These are phyloP conservation scores for Sebastes itinus DNA, from an alignment of 2,797 vertebrate species.

Conservation along the genomic window DNA sequence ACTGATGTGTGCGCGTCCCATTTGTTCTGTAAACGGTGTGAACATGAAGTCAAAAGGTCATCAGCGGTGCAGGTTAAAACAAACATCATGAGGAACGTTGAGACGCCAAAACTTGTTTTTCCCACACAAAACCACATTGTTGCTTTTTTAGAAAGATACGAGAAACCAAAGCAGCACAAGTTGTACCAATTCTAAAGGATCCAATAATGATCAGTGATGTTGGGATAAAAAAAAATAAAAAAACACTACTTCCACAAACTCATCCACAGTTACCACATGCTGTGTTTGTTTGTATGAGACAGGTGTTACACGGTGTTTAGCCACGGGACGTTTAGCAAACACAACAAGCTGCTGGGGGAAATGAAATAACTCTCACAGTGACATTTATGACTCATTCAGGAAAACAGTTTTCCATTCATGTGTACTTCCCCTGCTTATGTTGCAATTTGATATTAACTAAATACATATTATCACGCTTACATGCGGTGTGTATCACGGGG, in stretches of 20 bases:
- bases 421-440: constrained; percentile 29
- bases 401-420: constrained; percentile 1
- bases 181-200: not conserved
- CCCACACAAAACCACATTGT: not conserved
- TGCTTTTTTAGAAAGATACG: not conserved
- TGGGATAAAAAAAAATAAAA: not conserved
- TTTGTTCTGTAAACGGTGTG: not conserved
- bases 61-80: not conserved
- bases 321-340: not conserved
- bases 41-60: not conserved
- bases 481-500: not conserved
- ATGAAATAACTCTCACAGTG: not conserved
- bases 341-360: not conserved
- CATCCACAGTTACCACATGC: not conserved
- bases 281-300: not conserved
- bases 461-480: not conserved
- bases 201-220: not conserved
- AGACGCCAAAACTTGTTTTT: not conserved
- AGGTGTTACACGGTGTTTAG: not conserved
- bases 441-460: not conserved
- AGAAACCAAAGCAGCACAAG: not conserved
- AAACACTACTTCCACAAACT: too few relatives aligned
- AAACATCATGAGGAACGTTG: not conserved
- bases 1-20: not conserved
- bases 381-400: constrained; percentile 18